These are phyloP conservation scores for Microhierax caerulescens DNA, from an alignment of 2,797 vertebrate genomes.

Conservation along the genomic window DNA sequence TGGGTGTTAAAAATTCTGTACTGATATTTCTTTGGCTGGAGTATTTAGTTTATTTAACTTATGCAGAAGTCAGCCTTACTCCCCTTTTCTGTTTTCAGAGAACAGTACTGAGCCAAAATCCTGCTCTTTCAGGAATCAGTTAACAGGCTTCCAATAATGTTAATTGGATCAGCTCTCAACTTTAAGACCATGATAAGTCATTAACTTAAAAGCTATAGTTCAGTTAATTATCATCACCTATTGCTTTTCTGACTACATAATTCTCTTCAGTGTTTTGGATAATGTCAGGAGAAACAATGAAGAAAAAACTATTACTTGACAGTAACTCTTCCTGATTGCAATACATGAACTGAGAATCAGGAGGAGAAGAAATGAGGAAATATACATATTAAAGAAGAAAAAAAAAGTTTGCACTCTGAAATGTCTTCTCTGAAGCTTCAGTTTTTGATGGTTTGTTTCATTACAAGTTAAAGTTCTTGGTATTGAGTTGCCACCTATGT, in stretches of 20 bases:
- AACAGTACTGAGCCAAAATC: background rate
- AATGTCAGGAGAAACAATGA: background rate
- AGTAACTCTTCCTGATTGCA: background rate
- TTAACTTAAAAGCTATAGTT: background rate
- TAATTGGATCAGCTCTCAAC: background rate
- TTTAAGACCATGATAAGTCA: background rate
- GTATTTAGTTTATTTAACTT: background rate
- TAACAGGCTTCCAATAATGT: background rate
- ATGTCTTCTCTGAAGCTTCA: background rate
- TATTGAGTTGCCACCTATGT: background rate
- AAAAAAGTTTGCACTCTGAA: background rate
- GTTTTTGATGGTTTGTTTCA: background rate
- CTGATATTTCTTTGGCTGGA: background rate
- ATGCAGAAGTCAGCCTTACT: background rate
- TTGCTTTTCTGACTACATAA: background rate
- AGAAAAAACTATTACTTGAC: background rate
- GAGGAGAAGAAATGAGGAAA: background rate
- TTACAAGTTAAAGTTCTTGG: background rate
- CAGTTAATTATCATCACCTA: background rate
- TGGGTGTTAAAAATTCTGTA: background rate
- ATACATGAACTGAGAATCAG: background rate
- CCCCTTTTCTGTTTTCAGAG: background rate
- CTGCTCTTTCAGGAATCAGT: background rate
- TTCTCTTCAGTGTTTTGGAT: background rate
- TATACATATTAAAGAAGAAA: background rate